Evolutionary conservation across 92 coral and sea anemone genomes (phyloP), one percentile per base, ranked within the genome.

Genomic region (Desmophyllum pertusum): DNA sequence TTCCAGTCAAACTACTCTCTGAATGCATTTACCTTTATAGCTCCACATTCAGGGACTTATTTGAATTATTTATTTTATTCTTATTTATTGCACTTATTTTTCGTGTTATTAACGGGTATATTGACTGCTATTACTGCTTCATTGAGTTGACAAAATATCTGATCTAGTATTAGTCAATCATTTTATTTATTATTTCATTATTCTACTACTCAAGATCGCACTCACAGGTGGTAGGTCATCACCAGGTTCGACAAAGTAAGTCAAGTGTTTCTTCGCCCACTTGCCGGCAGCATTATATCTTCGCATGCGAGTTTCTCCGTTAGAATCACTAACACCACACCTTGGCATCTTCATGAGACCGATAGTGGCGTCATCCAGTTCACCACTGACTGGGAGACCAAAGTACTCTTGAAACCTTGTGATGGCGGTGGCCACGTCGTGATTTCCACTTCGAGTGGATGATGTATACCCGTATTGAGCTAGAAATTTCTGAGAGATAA

Each of bases 241-340:
- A 0, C 93, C 93, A 29, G 84, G 80, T 55, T 89, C 68, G 15
- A 86, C 52, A 67, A 76, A 92, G 79, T 89, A 92, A 25, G 81
- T 92, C 67, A 92, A 52, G 8, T 55, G 18, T 4, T 79, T 86
- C 83, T 84, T 86, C 1, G 33, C 21, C 95, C 95, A 92, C 30
- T 67, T 86, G 21, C 77, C 59, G 5, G 5, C 29, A 10, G 93
- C 80, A 19, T 19, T 83, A 71, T 89, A 92, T 73, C 95, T 43
- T 1, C 91, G 83, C 41, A 35, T 37, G 23, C 89, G 87, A 9
- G 81, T 81, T 1, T 61, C 74, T 18, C 42, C 84, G 27, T 67
- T 88, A 7, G 59, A 85, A 70, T 92, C 95, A 41, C 93, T 82
- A 72, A 85, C 62, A 67, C 95, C 95, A 59, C 95, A 92, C 29